Base-by-base conservation (phyloP, 1,140 invertebrate genomes). In the Cataglyphis hispanica region DNA sequence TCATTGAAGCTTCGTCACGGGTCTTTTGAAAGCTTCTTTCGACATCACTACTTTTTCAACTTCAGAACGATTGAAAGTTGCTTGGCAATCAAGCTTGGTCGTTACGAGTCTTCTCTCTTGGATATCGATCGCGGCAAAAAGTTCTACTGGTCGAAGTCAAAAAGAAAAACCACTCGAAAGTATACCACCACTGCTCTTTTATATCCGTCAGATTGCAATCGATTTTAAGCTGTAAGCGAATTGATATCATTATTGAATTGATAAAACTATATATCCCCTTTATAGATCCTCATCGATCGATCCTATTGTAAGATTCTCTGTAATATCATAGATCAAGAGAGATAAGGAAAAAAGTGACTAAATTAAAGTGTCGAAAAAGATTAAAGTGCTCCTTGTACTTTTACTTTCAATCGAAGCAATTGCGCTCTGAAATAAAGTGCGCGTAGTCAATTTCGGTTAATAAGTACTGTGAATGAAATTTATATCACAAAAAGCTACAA, bases 11-110 rank as follows among this genome's bases (percentile, higher is more conserved):
- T 69, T 27, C 22, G 31, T 67, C 63, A 27, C 40, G 61, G 31
- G 34, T 46, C 25, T 56, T 58, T 50, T 5, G 46, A 25, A 27
- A 69, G 22, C 34, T 25, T 40, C 60, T 22, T 63, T 34, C 25
- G 53, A 43, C 40, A 27, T 64, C 64, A 22, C 46, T n/a, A 46
- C 63, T 67, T 67, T 37, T 67, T 67, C 64, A 19, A 56, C 56
- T 80, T 16, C 46, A 40, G 22, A 50, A 61, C 46, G 63, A 67
- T 53, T 69, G 63, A 19, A 53, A 80, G 16, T 58, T 56, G 16
- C 63, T 80, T 69, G 77, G 77, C 77, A 80, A 80, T 69, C 34
- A 66, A 31, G 31, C 2, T 31, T 31, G 31, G 77, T 22, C 61
- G 46, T 58, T 43, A n/a, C n/a, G 34, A 22, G 46, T 40, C 64